Percentiles rank a stretch among this genome's conserved stretches.
phyloP scores from a whole-genome alignment of 2,797 vertebrate genomes.

The Helicolenus hilgendorfi region DNA sequence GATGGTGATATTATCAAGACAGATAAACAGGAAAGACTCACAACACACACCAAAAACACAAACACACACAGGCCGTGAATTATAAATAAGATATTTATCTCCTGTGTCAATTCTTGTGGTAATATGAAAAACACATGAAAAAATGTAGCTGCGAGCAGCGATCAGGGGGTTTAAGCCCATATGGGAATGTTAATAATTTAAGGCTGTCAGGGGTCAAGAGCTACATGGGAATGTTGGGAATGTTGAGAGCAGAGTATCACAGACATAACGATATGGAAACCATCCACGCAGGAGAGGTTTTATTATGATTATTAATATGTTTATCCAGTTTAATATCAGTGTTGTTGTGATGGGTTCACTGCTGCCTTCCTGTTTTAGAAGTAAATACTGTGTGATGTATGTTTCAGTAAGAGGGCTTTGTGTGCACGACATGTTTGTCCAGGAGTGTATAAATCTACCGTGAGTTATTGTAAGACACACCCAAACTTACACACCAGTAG shows the following conservation, averaged over 20 bases:
- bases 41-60: slow-evolving; percentile 11
- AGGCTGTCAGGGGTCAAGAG: slow-evolving; percentile 85
- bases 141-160: slow-evolving; percentile 77
- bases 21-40: slow-evolving; percentile 44
- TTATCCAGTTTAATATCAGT: slow-evolving; percentile 18
- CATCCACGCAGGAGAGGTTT: slow-evolving; percentile 21
- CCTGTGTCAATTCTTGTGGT: slow-evolving; percentile 48
- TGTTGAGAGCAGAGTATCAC: slow-evolving; percentile 72
- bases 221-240: slow-evolving; percentile 83
- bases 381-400: slow-evolving; percentile 31
- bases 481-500: neutral
- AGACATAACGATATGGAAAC: slow-evolving; percentile 60
- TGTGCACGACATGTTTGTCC: slow-evolving; percentile 51
- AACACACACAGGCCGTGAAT: slow-evolving; percentile 42
- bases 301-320: neutral
- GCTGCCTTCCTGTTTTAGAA: slow-evolving; percentile 22
- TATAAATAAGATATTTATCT: slow-evolving; percentile 67
- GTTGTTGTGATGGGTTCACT: slow-evolving; percentile 41
- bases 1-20: slow-evolving; percentile 15
- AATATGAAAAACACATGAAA: slow-evolving; percentile 83
- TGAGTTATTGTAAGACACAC: slow-evolving; percentile 57
- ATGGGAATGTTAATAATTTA: slow-evolving; percentile 88
- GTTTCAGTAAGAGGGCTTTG: slow-evolving; percentile 38
- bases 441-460: slow-evolving; percentile 46
- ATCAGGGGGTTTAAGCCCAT: slow-evolving; percentile 79